phyloP scores from a whole-genome alignment of 2,888 invertebrate species.

The Oasisia sp. region DNA sequence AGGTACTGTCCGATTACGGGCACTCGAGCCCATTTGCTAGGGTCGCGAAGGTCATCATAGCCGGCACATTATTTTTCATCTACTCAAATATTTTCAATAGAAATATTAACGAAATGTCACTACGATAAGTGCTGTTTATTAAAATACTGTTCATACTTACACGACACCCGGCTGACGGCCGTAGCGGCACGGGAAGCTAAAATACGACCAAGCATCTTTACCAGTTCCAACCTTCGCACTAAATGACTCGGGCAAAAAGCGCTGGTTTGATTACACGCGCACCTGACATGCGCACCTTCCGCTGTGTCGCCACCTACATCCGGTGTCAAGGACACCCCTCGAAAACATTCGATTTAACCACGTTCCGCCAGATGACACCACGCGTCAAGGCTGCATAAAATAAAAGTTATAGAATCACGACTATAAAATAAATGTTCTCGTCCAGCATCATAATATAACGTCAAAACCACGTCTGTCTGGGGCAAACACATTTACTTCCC shows the following conservation, averaged over 20 bases:
- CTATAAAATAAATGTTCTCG: too few relatives aligned
- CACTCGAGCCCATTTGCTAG: background rate
- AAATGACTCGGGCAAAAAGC: background rate
- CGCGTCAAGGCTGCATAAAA: too few relatives aligned
- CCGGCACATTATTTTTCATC: background rate
- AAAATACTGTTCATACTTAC: background rate
- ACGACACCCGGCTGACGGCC: background rate
- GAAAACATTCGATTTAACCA: too few relatives aligned
- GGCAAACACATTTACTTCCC: too few relatives aligned
- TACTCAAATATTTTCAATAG: background rate
- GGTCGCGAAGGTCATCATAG: background rate
- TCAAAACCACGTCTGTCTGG: too few relatives aligned
- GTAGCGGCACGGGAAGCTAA: background rate
- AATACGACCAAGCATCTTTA: constrained; percentile 10
- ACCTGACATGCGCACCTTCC: constrained; percentile 17
- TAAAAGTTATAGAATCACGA: too few relatives aligned
- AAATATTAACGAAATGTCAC: background rate
- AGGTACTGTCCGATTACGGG: background rate
- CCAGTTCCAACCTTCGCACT: background rate
- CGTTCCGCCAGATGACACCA: too few relatives aligned
- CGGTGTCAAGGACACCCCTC: background rate
- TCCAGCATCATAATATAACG: too few relatives aligned
- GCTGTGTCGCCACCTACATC: background rate
- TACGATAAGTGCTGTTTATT: background rate
- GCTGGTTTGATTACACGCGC: background rate